Conservation (phyloP, 37 sponge, comb jelly and placozoan species). For the Beroe forskalii region DNA sequence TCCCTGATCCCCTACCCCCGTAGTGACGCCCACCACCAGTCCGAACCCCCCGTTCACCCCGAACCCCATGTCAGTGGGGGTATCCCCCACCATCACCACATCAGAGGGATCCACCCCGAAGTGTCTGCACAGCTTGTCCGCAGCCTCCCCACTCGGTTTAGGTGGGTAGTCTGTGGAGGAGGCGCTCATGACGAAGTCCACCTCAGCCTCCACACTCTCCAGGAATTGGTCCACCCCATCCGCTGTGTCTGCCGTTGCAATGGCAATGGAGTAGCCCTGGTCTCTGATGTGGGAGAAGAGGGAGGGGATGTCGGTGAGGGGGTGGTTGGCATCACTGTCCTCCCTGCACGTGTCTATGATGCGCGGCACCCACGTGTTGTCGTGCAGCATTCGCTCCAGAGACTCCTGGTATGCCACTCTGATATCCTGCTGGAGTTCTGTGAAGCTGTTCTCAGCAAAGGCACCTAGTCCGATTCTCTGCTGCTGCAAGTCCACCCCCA, state of each 20-base stretch:
- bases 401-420: background rate
- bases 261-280: background rate
- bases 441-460: background rate
- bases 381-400: background rate
- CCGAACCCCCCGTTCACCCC: slow-evolving; percentile 17
- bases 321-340: background rate
- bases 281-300: background rate
- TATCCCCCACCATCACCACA: slow-evolving; percentile 25
- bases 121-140: background rate
- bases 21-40: slow-evolving; percentile 12
- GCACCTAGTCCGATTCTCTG: background rate
- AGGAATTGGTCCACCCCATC: background rate
- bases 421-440: background rate
- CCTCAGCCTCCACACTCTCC: background rate
- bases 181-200: slow-evolving; percentile 12
- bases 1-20: background rate
- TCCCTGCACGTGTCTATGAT: slow-evolving; percentile 1
- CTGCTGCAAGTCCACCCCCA: background rate
- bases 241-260: background rate
- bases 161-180: background rate
- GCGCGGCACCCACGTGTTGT: background rate
- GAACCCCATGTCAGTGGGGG: slow-evolving; percentile 10
- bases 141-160: background rate
- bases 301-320: background rate
- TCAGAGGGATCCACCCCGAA: background rate